A percentile compares a stretch with the other conserved stretches of the same genome.
Conservation (phyloP, 1,140 invertebrate species). For the Tetramorium alpestre region DNA sequence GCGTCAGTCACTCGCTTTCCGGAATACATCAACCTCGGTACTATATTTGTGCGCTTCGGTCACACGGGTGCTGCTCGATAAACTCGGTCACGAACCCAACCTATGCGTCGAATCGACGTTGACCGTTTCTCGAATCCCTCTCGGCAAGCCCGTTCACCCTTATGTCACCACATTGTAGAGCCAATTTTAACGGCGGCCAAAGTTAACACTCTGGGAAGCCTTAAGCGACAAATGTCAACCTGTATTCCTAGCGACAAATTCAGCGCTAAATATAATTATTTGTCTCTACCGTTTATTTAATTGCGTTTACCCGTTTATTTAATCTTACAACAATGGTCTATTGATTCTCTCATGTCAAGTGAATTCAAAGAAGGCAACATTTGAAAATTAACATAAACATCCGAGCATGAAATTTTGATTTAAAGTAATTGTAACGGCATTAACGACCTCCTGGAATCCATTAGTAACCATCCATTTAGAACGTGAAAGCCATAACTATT, state of each 20-base stretch:
- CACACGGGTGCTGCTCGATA: slow-evolving; percentile 42
- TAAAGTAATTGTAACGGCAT: background rate
- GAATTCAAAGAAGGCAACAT: background rate
- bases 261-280: background rate
- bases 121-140: slow-evolving; percentile 45
- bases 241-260: background rate
- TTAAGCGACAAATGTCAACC: slow-evolving; percentile 24
- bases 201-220: slow-evolving; percentile 17
- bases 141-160: background rate
- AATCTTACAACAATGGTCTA: background rate
- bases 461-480: background rate
- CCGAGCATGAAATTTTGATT: background rate
- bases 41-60: slow-evolving; percentile 64
- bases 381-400: background rate
- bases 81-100: slow-evolving; percentile 65
- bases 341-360: background rate
- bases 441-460: background rate
- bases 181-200: slow-evolving; percentile 48
- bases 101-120: slow-evolving; percentile 40
- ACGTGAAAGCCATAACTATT: background rate
- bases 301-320: background rate
- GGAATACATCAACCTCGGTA: slow-evolving; percentile 42
- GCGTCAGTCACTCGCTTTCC: slow-evolving; percentile 41
- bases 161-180: slow-evolving; percentile 43
- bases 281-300: background rate